Base-by-base conservation (phyloP, 2,888 invertebrate species). In the Colostygia pectinataria region DNA sequence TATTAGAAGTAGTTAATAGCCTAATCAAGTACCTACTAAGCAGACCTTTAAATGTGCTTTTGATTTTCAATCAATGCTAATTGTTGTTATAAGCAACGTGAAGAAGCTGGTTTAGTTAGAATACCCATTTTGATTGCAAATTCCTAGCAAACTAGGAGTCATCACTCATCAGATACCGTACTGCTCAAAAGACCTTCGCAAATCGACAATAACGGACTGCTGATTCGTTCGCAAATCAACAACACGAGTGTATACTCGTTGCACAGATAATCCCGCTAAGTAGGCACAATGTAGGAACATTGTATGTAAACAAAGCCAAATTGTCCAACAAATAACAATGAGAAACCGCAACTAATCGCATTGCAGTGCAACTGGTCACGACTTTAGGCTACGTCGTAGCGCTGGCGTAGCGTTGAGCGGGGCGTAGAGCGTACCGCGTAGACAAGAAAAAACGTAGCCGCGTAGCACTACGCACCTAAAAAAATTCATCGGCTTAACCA, bases 271-370 rank as follows among this genome's bases (percentile, higher is more conserved):
- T 51, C 12, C 28, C 25, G 32, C 38, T 32, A 49, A 36, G 32
- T 37, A 38, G 1, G 24, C 7, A 53, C 53, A 59, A 46, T 36
- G 45, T 52, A 48, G 32, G 29, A 34, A 38, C 34, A 13, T 41
- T 31, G 45, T 47, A 56, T 50, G 61, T 59, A 55, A 53, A 53
- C 57, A 61, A 55, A 61, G 50, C 54, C 50, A 61, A 60, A 63
- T 61, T 55, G 57, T 57, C 41, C 39, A 41, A 44, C 59, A 57
- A 61, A 57, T 61, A 60, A 48, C 50, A 57, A 55, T 58, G 53
- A 20, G 50, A 59, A 59, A 66, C 68, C 68, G 45, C 61, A 61
- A 42, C 61, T 58, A 65, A 65, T 63, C 44, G 53, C 37, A 27
- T 44, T 40, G 51, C 55, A 51, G 53, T 39, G 39, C 42, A 45